Percentiles rank a stretch among this genome's conserved stretches.
Conservation (phyloP, 2,113 vertebrate species). For the Pituophis catenifer region DNA sequence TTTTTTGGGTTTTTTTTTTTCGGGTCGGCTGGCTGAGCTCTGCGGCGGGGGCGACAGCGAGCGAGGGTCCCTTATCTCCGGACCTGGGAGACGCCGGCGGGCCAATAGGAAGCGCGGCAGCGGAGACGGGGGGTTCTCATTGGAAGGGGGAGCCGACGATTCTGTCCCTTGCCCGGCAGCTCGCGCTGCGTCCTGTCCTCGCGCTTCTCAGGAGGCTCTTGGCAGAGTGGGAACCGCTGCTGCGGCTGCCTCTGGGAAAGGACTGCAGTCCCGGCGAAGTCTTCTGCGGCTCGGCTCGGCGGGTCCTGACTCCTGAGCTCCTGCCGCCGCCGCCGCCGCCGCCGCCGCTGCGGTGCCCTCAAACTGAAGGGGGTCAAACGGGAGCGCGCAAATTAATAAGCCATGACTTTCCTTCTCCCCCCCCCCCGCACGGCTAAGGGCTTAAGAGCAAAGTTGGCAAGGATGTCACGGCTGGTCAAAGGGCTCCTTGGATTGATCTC, state of each 20-base stretch:
- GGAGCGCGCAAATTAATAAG: neutral
- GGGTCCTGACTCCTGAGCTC: neutral
- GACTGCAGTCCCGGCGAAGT: neutral
- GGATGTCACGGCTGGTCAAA: neutral
- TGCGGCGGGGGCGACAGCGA: neutral
- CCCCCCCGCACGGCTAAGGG: neutral
- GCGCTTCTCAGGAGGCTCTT: too few relatives aligned
- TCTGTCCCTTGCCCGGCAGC: neutral
- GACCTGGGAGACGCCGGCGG: neutral
- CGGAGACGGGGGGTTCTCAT: neutral
- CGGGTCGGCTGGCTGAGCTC: neutral
- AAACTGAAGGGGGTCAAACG: neutral
- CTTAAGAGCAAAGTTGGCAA: slow-evolving; percentile 5
- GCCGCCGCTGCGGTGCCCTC: neutral
- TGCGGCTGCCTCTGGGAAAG: neutral
- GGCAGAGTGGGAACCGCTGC: neutral
- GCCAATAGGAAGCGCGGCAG: neutral
- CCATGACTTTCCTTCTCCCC: neutral
- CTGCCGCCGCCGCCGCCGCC: neutral
- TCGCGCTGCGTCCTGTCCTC: neutral
- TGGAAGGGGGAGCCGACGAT: neutral
- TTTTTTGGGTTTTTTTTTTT: neutral
- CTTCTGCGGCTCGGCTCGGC: neutral
- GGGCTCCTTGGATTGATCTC: neutral
- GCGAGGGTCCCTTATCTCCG: neutral